Conservation (phyloP, 2,113 vertebrate species). For the Trochalopteron elliotii region DNA sequence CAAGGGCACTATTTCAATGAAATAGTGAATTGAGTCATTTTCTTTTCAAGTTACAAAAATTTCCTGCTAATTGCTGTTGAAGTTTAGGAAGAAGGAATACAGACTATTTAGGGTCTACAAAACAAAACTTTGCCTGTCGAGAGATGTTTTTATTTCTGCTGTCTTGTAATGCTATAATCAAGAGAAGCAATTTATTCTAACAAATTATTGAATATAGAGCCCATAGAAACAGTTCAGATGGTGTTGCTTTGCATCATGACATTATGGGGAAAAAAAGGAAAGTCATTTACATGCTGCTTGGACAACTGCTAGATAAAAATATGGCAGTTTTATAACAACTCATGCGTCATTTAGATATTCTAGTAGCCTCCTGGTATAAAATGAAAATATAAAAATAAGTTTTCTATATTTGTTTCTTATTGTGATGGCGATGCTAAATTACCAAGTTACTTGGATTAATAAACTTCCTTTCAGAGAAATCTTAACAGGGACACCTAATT, state of each 20-base stretch:
- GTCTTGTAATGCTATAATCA: not conserved
- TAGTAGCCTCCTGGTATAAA: constrained; percentile 12
- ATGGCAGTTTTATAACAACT: constrained; percentile 39
- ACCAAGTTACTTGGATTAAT: not conserved
- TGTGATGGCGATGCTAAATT: not conserved
- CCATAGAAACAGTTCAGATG: constrained; percentile 18
- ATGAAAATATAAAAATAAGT: constrained; percentile 16
- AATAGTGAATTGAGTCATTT: not conserved
- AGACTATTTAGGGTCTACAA: not conserved
- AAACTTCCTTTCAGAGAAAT: not conserved
- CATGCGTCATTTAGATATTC: constrained; percentile 20
- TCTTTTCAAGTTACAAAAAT: not conserved
- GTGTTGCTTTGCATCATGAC: constrained; percentile 10
- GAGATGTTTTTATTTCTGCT: not conserved
- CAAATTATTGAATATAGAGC: not conserved
- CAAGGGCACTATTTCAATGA: not conserved
- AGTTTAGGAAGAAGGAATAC: not conserved
- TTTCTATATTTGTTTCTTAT: constrained; percentile 8
- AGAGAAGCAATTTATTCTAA: not conserved
- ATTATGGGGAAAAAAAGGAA: not conserved
- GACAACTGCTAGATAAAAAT: constrained; percentile 53
- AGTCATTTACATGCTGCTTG: constrained; percentile 11
- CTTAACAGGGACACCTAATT: not conserved
- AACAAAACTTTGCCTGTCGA: not conserved
- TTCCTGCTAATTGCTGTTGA: not conserved